Base-by-base conservation (phyloP, 2,888 invertebrate genomes). In the Pyrrhia umbra region DNA sequence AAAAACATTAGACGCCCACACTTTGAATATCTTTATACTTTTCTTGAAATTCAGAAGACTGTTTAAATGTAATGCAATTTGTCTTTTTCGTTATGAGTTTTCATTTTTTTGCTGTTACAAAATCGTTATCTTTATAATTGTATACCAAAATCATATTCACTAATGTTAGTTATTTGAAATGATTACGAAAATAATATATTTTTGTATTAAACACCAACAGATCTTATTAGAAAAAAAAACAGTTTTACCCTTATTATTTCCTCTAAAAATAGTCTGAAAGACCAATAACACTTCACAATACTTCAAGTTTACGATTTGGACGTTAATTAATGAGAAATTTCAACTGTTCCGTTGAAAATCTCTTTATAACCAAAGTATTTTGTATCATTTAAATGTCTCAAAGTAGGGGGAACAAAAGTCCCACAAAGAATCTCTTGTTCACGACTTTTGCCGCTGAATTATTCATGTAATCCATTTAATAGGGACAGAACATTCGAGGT, bases 401-500 rank as follows among this genome's bases (percentile, higher is more conserved):
- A 78, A 79, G 70, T 30, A 75, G 66, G 34, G 59, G 54, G 58
- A 62, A 65, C 82, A 79, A 81, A 70, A 77, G 59, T 79, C 80
- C 79, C 77, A 75, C 73, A 60, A 84, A 81, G 85, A 85, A 85
- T 85, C 79, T 80, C 76, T 77, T 82, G 83, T 84, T 85, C 84
- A 82, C 82, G 82, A 84, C 83, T 88, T 77, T 85, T 85, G 78
- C 79, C 85, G 71, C 85, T 93, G 93, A 93, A 93, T 94, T 82
- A 94, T 93, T 91, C 92, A 94, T 93, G 92, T 93, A 92, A 93
- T 93, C 88, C 88, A 89, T 88, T 88, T 90, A 91, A 90, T 89
- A 89, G 88, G 84, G 81, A 65, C 77, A 77, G 80, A 72, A 58
- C 66, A 62, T 69, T 79, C 50, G 58, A 81, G 76, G 77, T 81